Conservation (phyloP, 2,888 invertebrate species). For the Eretmocerus hayati region DNA sequence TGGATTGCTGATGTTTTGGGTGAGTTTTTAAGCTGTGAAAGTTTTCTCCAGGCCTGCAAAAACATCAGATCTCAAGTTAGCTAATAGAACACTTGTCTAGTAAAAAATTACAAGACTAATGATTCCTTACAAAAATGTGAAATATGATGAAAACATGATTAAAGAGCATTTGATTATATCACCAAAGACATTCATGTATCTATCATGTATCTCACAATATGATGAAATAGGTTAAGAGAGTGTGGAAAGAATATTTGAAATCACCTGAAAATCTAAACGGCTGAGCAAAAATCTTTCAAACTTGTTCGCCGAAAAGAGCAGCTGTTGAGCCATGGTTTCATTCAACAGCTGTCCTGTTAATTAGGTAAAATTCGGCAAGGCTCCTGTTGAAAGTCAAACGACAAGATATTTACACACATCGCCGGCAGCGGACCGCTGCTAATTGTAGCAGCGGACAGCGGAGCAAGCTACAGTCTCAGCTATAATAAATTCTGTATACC, state of each 20-base stretch:
- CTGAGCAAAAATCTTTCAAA: conserved; percentile 51
- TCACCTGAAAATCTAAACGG: conserved; percentile 44
- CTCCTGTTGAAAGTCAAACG: conserved; percentile 4
- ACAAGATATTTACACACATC: conserved; percentile 7
- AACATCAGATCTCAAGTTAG: neutral
- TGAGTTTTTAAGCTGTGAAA: conserved; percentile 39
- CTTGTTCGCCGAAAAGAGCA: conserved; percentile 53
- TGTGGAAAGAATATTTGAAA: conserved; percentile 19
- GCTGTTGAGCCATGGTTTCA: conserved; percentile 55
- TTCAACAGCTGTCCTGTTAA: conserved; percentile 1
- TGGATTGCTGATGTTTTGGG: conserved; percentile 53
- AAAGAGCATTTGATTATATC: conserved; percentile 15
- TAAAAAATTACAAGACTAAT: no score
- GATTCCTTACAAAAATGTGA: no score
- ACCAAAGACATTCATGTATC: conserved; percentile 13
- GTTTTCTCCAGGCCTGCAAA: conserved; percentile 41
- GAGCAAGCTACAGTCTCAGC: no score
- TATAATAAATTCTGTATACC: no score
- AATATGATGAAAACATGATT: neutral
- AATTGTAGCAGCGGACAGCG: no score
- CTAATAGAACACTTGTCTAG: no score
- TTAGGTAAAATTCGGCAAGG: neutral
- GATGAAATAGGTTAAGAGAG: conserved; percentile 33
- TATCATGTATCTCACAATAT: conserved; percentile 20
- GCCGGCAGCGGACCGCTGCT: conserved; percentile 10